Base-by-base conservation (phyloP, 2,888 invertebrate species). In the Ferrisia virgata region DNA sequence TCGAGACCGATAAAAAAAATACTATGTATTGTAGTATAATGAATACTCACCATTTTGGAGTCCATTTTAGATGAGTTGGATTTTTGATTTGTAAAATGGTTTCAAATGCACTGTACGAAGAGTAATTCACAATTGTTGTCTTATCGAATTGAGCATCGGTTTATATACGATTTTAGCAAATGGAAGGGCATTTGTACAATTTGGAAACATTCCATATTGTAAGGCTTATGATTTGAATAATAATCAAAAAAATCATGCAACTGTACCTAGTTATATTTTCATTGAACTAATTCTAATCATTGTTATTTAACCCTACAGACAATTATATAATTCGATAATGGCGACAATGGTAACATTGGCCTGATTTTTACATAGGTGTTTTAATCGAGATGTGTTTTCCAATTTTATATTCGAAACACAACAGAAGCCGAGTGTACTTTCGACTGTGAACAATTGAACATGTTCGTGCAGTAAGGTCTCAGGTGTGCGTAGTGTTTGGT, bases 11-110 rank as follows among this genome's bases (percentile, higher is more conserved):
- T n/a, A n/a, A n/a, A 43, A n/a, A 15, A 53, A 53, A 4, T 53
- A 53, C 0, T 53, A 53, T 0, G 22, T 36, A 36, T n/a, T n/a
- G n/a, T 11, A 13, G 15, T 43, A 64, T 13, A 36, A 33, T n/a
- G n/a, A 33, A 33, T 33, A 39, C 82, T 64, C 39, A 82, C 82
- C 82, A 82, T 82, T 82, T 58, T 82, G 22, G 82, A 82, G 39
- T 82, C 82, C 82, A 82, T 82, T 31, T 36, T 36, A 31, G 31
- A 31, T 80, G 53, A 31, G 18, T n/a, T 78, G 40, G 43, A 53
- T 39, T 79, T 79, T 79, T 18, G 18, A 15, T 3, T 47, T 80
- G 1, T 31, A 40, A 18, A 39, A 18, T 36, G 72, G 6, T n/a
- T 28, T 28, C 1, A 76, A 80, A 53, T n/a, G 80, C 43, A 80